Conservation (phyloP, 2,797 vertebrate genomes). For the Thripadectes ignobilis region DNA sequence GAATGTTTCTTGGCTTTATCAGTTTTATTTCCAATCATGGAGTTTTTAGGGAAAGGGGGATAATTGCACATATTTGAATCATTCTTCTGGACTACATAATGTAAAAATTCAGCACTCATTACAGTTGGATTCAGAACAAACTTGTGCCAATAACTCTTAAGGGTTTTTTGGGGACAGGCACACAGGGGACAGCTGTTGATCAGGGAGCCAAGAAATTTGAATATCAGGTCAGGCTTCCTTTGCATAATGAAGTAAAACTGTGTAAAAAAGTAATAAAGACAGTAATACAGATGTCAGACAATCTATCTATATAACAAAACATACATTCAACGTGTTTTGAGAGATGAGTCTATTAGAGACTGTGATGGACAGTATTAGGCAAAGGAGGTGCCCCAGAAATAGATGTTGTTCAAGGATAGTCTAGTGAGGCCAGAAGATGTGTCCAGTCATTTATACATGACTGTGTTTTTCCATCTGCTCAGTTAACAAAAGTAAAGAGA, state of each 20-base stretch:
- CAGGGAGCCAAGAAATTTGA: not conserved
- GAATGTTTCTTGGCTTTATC: not conserved
- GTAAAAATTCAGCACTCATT: not conserved
- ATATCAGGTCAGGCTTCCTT: not conserved
- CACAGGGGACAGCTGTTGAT: not conserved
- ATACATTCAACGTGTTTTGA: not conserved
- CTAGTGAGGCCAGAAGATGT: not conserved
- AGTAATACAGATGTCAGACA: not conserved
- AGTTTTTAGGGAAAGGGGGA: not conserved
- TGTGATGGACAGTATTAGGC: not conserved
- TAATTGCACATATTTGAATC: not conserved
- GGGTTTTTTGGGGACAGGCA: rapidly evolving
- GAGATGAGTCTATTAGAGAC: not conserved
- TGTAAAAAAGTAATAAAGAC: not conserved
- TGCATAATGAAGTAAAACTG: not conserved
- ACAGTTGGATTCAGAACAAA: not conserved
- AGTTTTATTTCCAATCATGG: not conserved
- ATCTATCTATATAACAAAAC: not conserved
- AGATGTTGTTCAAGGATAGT: not conserved
- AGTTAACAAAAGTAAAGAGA: not conserved
- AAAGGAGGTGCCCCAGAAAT: not conserved
- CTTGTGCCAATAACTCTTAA: not conserved
- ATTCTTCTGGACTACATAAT: not conserved
- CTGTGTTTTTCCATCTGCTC: not conserved
- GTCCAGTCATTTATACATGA: not conserved